Base-by-base conservation (phyloP, 2,113 vertebrate species). In the Spea bombifrons region DNA sequence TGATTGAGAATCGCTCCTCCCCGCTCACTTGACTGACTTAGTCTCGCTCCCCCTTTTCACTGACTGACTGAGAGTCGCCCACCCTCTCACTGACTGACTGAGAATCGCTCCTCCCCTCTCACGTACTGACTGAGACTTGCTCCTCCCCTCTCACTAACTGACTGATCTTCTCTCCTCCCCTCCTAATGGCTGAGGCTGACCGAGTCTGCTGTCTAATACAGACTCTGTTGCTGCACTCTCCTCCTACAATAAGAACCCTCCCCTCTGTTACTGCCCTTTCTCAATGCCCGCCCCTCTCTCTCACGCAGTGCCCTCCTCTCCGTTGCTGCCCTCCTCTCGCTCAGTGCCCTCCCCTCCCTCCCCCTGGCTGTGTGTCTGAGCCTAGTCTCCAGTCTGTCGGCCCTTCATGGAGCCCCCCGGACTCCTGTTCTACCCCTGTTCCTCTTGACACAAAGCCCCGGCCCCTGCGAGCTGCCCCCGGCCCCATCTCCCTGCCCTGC, bases 391-490 rank as follows among this genome's bases (percentile, higher is more conserved):
- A 57, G 61, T 76, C 74, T 75, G 59, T 71, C 49, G 57, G 74
- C 59, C 80, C 70, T 81, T 57, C 74, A 75, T 71, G 76, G 76
- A 72, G 76, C 76, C 76, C 76, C 76, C 76, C 44, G 76, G 76
- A 72, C 30, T 43, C 70, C 59, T 17, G 30, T 45, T n/a, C 75
- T 66, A n/a, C 68, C 49, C 12, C 72, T 15, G 9, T 61, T 17
- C 12, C 76, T 79, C 70, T 72, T 76, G 67, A 71, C 52, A 57
- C 80, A 65, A 48, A 66, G 68, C 17, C 53, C n/a, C 9, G 49
- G 53, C 45, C 13, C 68, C 16, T 8, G 66, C 68, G 64, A 12
- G 57, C 17, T 30, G 57, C 66, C 30, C 61, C 16, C 30, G 30
- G 30, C 30, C 30, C 30, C 69, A 8, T 6, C n/a, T 10, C 12